These are phyloP conservation scores for Caenorhabditis auriculariae DNA, from an alignment of 2,888 invertebrate genomes.

Conservation along the genomic window DNA sequence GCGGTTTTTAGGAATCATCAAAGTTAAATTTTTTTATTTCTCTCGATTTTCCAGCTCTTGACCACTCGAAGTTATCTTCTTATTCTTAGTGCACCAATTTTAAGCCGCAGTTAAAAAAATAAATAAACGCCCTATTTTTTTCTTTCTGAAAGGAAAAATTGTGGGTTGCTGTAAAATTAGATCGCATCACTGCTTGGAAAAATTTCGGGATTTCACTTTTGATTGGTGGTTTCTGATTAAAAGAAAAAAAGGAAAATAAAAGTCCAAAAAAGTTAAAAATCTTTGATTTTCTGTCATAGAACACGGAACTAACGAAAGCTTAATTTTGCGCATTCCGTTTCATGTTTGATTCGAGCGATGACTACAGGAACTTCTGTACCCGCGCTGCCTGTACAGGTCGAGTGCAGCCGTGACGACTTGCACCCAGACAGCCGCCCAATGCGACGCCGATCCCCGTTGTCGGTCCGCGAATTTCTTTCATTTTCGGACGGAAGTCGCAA, in stretches of 20 bases:
- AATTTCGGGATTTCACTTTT: neutral
- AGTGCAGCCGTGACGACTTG: constrained; percentile 31
- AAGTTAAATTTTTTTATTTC: constrained; percentile 1
- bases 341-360: too few relatives aligned
- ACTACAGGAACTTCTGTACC: constrained; percentile 56
- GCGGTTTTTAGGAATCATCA: too few relatives aligned
- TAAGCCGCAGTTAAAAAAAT: too few relatives aligned
- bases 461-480: constrained; percentile 11
- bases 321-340: too few relatives aligned
- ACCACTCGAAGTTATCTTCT: too few relatives aligned
- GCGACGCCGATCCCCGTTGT: constrained; percentile 46
- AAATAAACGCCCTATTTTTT: too few relatives aligned
- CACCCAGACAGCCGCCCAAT: constrained; percentile 39
- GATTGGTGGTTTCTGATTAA: too few relatives aligned
- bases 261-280: too few relatives aligned
- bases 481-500: neutral
- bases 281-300: too few relatives aligned
- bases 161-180: neutral
- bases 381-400: constrained; percentile 49
- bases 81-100: too few relatives aligned
- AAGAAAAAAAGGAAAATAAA: too few relatives aligned
- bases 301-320: too few relatives aligned
- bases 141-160: neutral
- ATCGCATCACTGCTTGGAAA: neutral
- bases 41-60: neutral